Conservation (phyloP, 2,113 vertebrate species). For the Saimiri boliviensis region DNA sequence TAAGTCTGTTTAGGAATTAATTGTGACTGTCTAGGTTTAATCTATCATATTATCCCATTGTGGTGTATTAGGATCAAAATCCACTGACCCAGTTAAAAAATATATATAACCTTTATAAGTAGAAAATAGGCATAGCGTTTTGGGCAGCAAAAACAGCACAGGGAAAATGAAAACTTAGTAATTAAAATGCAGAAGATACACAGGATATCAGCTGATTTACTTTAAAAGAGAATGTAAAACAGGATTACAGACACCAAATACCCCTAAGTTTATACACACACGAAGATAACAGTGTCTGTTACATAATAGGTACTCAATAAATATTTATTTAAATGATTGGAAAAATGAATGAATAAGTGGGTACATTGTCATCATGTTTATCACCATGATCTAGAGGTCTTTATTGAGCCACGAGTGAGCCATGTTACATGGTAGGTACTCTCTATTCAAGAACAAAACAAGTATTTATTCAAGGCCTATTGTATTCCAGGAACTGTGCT, state of each 20-base stretch:
- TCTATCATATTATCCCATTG: conserved; percentile 79
- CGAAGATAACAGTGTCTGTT: not conserved
- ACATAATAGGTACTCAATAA: not conserved
- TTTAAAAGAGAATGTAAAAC: not conserved
- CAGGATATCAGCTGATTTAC: not conserved
- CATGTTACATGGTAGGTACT: not conserved
- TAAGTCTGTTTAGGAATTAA: conserved; percentile 82
- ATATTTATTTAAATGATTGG: not conserved
- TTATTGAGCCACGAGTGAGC: not conserved
- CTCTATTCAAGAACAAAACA: not conserved
- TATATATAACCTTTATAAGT: not conserved
- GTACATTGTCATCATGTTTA: not conserved
- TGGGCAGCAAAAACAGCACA: not conserved
- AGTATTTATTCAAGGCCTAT: not conserved
- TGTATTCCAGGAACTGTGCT: not conserved
- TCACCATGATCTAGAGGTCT: not conserved
- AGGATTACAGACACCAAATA: not conserved
- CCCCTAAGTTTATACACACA: not conserved
- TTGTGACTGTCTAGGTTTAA: conserved; percentile 74
- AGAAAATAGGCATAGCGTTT: not conserved
- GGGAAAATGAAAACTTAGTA: not conserved
- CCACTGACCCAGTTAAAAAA: conserved; percentile 58
- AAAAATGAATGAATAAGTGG: not conserved
- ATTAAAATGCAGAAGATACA: not conserved
- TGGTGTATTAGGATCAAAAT: conserved; percentile 67